Conservation (phyloP, 2,797 vertebrate species). For the Heliangelus exortis region DNA sequence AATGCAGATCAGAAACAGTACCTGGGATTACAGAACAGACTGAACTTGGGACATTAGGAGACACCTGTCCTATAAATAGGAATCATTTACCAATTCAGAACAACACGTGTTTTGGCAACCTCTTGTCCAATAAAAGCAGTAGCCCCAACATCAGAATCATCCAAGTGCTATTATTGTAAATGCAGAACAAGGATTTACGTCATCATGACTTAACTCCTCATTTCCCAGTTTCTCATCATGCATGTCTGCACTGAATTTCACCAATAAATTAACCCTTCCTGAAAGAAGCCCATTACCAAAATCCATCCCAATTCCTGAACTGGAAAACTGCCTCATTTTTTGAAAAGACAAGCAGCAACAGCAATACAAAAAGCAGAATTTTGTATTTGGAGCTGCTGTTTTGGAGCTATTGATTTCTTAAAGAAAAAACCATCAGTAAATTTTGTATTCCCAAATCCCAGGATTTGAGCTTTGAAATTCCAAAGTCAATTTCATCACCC, state of each 20-base stretch:
- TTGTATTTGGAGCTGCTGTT: neutral
- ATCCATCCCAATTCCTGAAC: neutral
- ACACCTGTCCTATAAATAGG: constrained; percentile 74
- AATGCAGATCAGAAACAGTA: constrained; percentile 70
- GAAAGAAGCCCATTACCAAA: neutral
- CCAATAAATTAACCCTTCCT: neutral
- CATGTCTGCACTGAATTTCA: neutral
- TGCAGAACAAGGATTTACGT: constrained; percentile 7
- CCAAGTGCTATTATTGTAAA: constrained; percentile 47
- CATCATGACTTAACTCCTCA: constrained; percentile 52
- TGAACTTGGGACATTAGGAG: constrained; percentile 58
- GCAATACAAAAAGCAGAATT: neutral
- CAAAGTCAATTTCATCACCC: neutral
- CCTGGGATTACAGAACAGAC: constrained; percentile 66
- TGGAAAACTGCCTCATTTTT: neutral
- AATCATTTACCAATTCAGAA: constrained; percentile 65
- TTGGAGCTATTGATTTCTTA: neutral
- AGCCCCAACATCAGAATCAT: constrained; percentile 48
- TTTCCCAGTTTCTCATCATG: neutral
- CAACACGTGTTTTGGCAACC: constrained; percentile 64
- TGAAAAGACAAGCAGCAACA: neutral
- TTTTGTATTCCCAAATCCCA: neutral
- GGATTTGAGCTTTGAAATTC: neutral
- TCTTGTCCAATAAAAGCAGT: constrained; percentile 67
- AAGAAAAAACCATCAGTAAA: too few relatives aligned